Evolutionary conservation across 2,113 vertebrate genomes (phyloP), one percentile per base, ranked within the genome.

Genomic region (Takifugu flavidus): DNA sequence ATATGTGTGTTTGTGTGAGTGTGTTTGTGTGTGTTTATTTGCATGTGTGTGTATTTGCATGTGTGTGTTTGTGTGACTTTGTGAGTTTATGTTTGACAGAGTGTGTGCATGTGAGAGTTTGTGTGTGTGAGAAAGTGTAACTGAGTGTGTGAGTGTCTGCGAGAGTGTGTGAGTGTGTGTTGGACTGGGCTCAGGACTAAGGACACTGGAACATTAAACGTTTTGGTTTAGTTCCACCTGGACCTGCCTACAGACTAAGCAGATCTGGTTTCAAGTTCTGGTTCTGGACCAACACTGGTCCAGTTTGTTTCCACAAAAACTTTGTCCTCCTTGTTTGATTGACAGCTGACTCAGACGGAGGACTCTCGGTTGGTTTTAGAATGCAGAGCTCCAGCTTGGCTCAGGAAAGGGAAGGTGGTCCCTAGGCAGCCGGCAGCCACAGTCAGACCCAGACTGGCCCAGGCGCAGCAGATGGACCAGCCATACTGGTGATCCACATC

Each of bases 401-500:
- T 92, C 67, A 94, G 75, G 77, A 93, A 92, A 0, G 89, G 93
- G n/a, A 91, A 92, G 64, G 90, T 89, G 47, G 92, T 93, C 27
- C 92, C 93, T 46, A 96, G 88, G 67, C 92, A 95, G 49, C 92
- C 91, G 0, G 92, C 84, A 1, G 93, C 91, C 65, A 91, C 91
- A 0, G 81, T 92, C 44, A 96, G 88, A 63, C 91, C 92, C 74
- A 95, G 89, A 54, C 93, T 94, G 75, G 90, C 89, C 91, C 93
- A 94, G 66, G 93, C 92, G 4, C 91, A 93, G 76, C 92, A 92
- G 73, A 94, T 86, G 3, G 93, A 94, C 92, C 93, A 95, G 71
- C 93, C 92, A 29, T 93, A 95, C 31, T 92, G 90, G 0, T 94
- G 93, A 39, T 95, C 92, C 84, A 94, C 93, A 0, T 93, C 92